Percentiles rank a stretch among this genome's conserved stretches.
phyloP scores from a whole-genome alignment of 2,888 invertebrate genomes.

The Biston stratarius region DNA sequence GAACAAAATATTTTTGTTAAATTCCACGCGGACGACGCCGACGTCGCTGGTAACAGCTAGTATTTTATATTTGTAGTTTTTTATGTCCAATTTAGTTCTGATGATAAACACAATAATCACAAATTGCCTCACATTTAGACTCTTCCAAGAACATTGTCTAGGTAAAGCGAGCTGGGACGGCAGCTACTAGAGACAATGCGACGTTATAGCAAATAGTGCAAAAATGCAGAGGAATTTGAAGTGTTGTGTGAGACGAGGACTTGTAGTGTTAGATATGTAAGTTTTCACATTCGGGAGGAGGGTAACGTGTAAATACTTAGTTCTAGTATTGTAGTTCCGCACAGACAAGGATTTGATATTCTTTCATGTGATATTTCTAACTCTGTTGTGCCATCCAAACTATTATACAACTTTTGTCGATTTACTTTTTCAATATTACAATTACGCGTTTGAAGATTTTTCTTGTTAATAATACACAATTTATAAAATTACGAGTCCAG shows the following conservation, averaged over 20 bases:
- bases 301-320: constrained; percentile 74
- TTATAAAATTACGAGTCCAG: too few species aligned
- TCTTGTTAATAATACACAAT: too few species aligned
- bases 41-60: too few species aligned
- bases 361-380: constrained; percentile 62
- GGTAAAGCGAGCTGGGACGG: constrained; percentile 75
- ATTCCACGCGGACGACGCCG: too few species aligned
- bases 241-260: constrained; percentile 64
- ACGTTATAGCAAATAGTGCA: constrained; percentile 57
- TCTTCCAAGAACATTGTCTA: constrained; percentile 80
- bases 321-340: constrained; percentile 62
- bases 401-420: too few species aligned
- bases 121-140: constrained; percentile 41
- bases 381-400: background rate
- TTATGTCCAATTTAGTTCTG: too few species aligned
- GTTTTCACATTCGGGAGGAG: constrained; percentile 61
- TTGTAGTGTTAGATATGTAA: constrained; percentile 49
- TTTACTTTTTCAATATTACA: too few species aligned
- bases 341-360: constrained; percentile 80
- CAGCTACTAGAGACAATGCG: constrained; percentile 47
- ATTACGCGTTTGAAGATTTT: too few species aligned
- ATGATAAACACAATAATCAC: too few species aligned
- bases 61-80: too few species aligned
- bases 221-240: constrained; percentile 55
- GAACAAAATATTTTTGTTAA: too few species aligned